Conservation (phyloP, 2,797 vertebrate species). For the Sebastes variabilis region DNA sequence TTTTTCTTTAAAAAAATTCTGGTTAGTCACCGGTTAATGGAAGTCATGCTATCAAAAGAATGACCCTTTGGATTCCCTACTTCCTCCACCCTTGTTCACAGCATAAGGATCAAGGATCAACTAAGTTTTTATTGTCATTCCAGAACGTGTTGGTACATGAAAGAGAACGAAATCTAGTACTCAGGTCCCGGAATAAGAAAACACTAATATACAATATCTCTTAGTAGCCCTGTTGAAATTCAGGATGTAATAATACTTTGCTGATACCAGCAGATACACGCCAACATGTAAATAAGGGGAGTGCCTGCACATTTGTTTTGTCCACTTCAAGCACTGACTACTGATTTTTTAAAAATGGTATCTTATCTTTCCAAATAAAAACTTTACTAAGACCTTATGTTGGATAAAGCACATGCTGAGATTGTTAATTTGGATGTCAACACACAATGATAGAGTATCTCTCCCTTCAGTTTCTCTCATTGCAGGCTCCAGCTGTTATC, state of each 20-base stretch:
- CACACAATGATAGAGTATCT: background rate
- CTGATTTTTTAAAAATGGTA: background rate
- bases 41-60: too few species aligned
- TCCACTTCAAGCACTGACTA: background rate
- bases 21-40: background rate
- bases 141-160: too few species aligned
- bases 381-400: background rate
- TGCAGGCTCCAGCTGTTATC: constrained; percentile 3
- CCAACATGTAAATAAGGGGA: background rate
- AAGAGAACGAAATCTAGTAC: too few species aligned
- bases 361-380: background rate
- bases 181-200: too few species aligned
- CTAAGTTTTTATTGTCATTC: too few species aligned
- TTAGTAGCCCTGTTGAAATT: background rate
- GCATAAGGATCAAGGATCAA: too few species aligned
- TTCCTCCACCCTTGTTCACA: too few species aligned
- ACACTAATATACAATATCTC: too few species aligned
- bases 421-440: constrained; percentile 8
- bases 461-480: constrained; percentile 1
- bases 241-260: background rate
- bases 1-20: background rate
- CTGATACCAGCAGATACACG: background rate
- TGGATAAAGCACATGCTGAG: background rate
- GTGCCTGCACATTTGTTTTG: accelerated
- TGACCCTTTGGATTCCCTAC: too few species aligned